These are phyloP conservation scores for Machaerirhynchus nigripectus DNA, from an alignment of 2,113 vertebrate genomes.

Conservation along the genomic window DNA sequence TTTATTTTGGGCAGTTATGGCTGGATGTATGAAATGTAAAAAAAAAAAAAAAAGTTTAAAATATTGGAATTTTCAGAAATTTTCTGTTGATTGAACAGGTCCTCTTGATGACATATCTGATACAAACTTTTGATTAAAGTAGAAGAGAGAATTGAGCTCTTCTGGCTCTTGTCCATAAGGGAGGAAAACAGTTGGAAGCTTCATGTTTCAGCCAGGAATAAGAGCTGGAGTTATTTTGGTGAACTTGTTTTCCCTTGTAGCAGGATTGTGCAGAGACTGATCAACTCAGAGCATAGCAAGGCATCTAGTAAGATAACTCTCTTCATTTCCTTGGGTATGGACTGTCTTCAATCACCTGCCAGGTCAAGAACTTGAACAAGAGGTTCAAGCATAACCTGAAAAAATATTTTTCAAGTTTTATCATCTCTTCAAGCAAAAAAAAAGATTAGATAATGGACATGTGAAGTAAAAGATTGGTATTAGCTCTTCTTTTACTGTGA, in stretches of 20 bases:
- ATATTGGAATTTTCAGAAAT: background rate
- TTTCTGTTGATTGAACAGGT: background rate
- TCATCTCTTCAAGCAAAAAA: background rate
- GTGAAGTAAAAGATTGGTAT: background rate
- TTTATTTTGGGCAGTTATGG: background rate
- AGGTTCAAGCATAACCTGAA: background rate
- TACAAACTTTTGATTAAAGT: background rate
- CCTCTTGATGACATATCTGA: background rate
- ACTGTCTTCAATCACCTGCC: background rate
- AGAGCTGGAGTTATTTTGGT: background rate
- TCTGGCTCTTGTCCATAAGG: background rate
- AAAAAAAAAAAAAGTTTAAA: background rate
- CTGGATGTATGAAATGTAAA: background rate
- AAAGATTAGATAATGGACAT: background rate
- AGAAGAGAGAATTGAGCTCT: background rate
- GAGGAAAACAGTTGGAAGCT: background rate
- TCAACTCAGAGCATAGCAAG: rapidly evolving
- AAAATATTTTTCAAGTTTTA: background rate
- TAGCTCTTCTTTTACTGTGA: background rate
- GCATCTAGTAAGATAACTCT: background rate
- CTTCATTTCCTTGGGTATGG: background rate
- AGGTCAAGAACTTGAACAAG: background rate
- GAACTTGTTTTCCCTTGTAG: background rate
- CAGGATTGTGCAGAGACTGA: background rate
- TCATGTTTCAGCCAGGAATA: background rate